Evolutionary conservation across 2,113 vertebrate species (phyloP), one percentile per base, ranked within the genome.

Genomic region (Oceanites oceanicus): DNA sequence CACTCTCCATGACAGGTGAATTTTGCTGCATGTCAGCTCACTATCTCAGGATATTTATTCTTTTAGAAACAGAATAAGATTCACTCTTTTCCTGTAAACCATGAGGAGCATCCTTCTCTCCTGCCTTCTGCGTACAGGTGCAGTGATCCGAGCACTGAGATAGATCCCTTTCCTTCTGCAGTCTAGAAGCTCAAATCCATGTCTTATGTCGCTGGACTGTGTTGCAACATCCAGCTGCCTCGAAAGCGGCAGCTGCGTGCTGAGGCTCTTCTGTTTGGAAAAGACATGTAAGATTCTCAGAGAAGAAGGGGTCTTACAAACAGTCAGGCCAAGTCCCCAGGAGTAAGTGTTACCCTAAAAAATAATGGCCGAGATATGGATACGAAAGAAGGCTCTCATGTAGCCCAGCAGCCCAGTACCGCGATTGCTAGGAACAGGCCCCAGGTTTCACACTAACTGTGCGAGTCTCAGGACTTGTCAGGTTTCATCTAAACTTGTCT

Each of bases 231-330:
- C 56, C 50, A 42, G n/a, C n/a, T 61, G n/a, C 36, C 56, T 42
- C 17, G 23, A 32, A 40, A 56, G 42, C 0, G 5, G 20, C 0
- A 3, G 45, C 65, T 71, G 27, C 2, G 1, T 63, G 77, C n/a
- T 55, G 68, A 44, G n/a, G 42, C 55, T 58, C 21, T 38, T 65
- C 42, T 29, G 27, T 36, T 52, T 66, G 38, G 59, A 52, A 73
- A 66, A 59, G 38, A 45, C 29, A n/a, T 6, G 3, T 34, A 34
- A 73, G 52, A 86, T 26, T 66, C 29, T 45, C 26, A 66, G 74
- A 78, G 42, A 72, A 78, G 26, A 66, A 79, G 29, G 15, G 8
- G 5, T 32, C 23, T 72, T 52, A 38, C 29, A 76, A n/a, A 55
- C 10, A 27, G 25, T 49, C 30, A 62, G n/a, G 36, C 40, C 1